Base-by-base conservation (phyloP, 1,140 invertebrate genomes). In the Pemphigus obesinymphae region DNA sequence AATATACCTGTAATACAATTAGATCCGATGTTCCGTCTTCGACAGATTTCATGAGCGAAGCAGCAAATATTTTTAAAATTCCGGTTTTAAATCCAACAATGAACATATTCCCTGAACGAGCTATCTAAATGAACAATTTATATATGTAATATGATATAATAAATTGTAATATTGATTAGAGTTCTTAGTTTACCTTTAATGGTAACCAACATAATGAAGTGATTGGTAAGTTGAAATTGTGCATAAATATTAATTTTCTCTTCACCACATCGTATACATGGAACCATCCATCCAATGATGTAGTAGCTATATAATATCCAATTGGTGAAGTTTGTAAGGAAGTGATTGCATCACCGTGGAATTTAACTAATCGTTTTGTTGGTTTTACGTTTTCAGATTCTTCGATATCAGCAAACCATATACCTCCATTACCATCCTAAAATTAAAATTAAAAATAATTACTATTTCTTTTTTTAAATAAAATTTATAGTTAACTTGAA, bases 321-420 rank as follows among this genome's bases (percentile, higher is more conserved):
- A 90, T 88, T 0, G 93, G 91, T 10, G 92, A 90, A 29, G 89
- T 86, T 76, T 90, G 91, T 86, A 94, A 91, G 4, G 90, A 91
- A 0, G 89, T 87, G 0, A 96, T 89, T 23, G 89, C 85, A 13
- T 94, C 94, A 3, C 93, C 91, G 83, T 95, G 94, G 84, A 90
- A 93, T 0, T 89, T 90, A n/a, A n/a, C 90, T 17, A 96, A 86
- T 85, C 92, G 91, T 72, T 89, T 85, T 0, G 92, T 90, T 13
- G 86, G 82, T 63, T 87, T 84, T 40, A 88, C 89, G n/a, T 88
- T 87, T 63, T 89, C 88, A 53, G 89, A 90, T n/a, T 91, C 91
- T 43, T 91, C 91, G 4, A 95, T 86, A 84, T 95, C 93, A 31
- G 94, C 89, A 55, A 90, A 88, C 94, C 94, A 96, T 37, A 96